Evolutionary conservation across 1,140 invertebrate genomes (phyloP).

Genomic region (Formica exsecta): DNA sequence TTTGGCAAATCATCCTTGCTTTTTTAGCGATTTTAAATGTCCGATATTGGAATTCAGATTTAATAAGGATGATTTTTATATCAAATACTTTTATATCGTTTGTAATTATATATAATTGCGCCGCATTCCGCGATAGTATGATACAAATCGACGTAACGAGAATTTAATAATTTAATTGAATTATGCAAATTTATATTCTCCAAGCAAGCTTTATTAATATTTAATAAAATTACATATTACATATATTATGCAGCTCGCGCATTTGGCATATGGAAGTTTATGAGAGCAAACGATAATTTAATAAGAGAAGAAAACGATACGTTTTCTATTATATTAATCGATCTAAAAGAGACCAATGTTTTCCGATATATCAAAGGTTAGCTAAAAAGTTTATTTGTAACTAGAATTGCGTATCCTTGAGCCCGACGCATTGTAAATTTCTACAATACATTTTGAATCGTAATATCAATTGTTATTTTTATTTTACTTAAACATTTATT

Average conservation of each 20-base stretch:
- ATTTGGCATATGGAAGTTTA: not conserved
- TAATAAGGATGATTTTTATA: slow-evolving; percentile 3
- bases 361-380: slow-evolving; percentile 36
- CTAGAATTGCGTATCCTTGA: not conserved
- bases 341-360: slow-evolving; percentile 29
- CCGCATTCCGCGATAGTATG: not conserved
- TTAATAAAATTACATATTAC: slow-evolving; percentile 31
- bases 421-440: not conserved
- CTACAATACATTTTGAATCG: no score
- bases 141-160: not conserved
- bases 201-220: slow-evolving; percentile 22
- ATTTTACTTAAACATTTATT: slow-evolving; percentile 15
- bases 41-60: not conserved
- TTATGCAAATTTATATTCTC: not conserved
- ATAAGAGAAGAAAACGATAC: not conserved
- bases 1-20: not conserved
- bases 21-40: not conserved
- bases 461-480: no score
- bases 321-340: slow-evolving; percentile 11
- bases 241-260: not conserved
- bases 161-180: slow-evolving; percentile 54
- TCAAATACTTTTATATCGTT: not conserved
- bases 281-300: slow-evolving; percentile 22
- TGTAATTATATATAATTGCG: not conserved
- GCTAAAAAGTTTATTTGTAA: slow-evolving; percentile 11